Evolutionary conservation across 2,113 vertebrate genomes (phyloP), one percentile per base, ranked within the genome.

Genomic region (Larimichthys polyactis): DNA sequence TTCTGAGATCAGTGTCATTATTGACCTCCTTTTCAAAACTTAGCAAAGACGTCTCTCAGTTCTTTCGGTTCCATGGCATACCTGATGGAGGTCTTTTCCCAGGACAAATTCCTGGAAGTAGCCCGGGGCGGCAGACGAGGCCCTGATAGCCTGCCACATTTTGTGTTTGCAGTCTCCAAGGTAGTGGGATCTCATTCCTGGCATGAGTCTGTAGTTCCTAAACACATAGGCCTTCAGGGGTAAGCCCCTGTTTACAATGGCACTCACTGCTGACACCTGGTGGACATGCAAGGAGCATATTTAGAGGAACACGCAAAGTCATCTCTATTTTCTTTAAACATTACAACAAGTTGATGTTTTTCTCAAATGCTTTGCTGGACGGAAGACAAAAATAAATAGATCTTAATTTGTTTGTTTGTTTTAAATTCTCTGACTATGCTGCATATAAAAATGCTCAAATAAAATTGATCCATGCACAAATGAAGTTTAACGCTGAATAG

Each of bases 111-210:
- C 98, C 86, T 98, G 97, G 90, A 99, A 99, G 94, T 99, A 99
- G 19, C 98, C 98, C 0, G 98, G 98, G n/a, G 98, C 98, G 43
- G 98, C 98, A 20, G 98, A 99, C 0, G 98, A 99, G 60, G 98
- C 98, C 88, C 98, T 90, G 75, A 99, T 97, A 27, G 98, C 98
- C 85, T 99, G 96, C 98, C 98, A 99, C 90, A 99, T 94, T 90
- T 97, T 97, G 85, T 98, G 96, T 48, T 97, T 96, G 93, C 98
- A 99, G 91, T 98, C 94, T 90, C 98, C 98, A 59, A 97, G 94
- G 86, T 99, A 99, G 91, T 97, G 98, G 65, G 98, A 98, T 76
- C 96, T 96, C 79, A 96, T 91, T 52, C 97, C 97, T 46, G 98
- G 98, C 85, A 96, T 94, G 85, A 99, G 96, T 68, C 97, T 96